Evolutionary conservation across 2,797 vertebrate species (phyloP).

Genomic region (Phrynocephalus vlangalii): DNA sequence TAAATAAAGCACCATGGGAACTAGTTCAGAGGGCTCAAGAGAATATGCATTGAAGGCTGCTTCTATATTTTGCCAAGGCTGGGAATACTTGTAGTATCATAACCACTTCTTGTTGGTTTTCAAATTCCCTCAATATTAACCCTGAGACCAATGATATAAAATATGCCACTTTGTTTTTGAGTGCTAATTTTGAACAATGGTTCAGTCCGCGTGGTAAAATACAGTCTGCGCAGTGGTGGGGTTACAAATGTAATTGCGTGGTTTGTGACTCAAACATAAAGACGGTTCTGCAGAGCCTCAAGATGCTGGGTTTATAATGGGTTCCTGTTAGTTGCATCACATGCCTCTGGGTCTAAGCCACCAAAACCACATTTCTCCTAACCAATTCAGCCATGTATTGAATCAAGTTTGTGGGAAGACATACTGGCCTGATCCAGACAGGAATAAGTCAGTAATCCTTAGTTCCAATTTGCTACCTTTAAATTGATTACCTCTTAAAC

Average conservation of each 20-base stretch:
- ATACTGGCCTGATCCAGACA: conserved; percentile 22
- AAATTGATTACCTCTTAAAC: neutral
- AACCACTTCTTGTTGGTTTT: conserved; percentile 52
- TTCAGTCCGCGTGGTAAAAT: conserved; percentile 19
- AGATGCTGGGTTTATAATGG: conserved; percentile 3
- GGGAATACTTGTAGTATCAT: conserved; percentile 50
- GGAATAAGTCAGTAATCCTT: neutral
- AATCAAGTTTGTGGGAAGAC: neutral
- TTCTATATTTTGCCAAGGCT: conserved; percentile 39
- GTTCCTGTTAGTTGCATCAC: conserved; percentile 12
- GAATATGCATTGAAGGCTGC: conserved; percentile 39
- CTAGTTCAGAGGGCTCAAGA: conserved; percentile 18
- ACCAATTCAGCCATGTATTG: neutral
- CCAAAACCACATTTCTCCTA: neutral
- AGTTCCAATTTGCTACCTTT: conserved; percentile 5
- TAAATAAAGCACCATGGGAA: conserved; percentile 44
- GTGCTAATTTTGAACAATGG: conserved; percentile 45
- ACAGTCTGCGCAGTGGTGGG: conserved; percentile 11
- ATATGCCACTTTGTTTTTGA: conserved; percentile 42
- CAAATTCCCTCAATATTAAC: conserved; percentile 35
- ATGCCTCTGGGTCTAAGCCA: neutral
- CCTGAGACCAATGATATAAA: conserved; percentile 48
- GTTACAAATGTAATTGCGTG: conserved; percentile 25
- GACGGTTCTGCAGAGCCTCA: conserved; percentile 11
- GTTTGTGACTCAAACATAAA: conserved; percentile 27